Base-by-base conservation (phyloP, 1,140 invertebrate genomes). In the Eumaeus atala region DNA sequence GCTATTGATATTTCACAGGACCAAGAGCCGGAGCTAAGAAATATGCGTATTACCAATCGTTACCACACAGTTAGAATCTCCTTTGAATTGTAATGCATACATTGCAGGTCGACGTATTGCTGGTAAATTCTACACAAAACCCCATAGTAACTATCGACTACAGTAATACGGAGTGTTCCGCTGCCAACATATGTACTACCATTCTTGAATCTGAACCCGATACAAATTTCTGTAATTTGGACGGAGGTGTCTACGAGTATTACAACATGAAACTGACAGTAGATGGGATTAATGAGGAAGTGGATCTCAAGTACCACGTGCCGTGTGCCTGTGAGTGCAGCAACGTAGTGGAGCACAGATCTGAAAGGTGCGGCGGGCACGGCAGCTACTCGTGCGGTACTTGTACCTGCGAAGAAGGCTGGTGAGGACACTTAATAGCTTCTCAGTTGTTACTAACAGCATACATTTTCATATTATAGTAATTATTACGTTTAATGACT, bases 381-480 rank as follows among this genome's bases (percentile, higher is more conserved):
- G 92, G 92, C 9, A 87, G 84, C 12, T 85, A 89, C 12, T 85
- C 90, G 44, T 95, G 94, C 75, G 94, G 94, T 18, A 86, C 93
- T n/a, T 96, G 95, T 68, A 84, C 87, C 9, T 96, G 95, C 72
- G 72, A 91, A 37, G 67, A 83, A 0, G 88, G 87, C 52, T 91
- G 89, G 77, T 92, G 92, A 44, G 40, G 1, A 68, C 93, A 3
- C 21, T n/a, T n/a, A n/a, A n/a, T n/a, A 28, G 37, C 17, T 42
- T 42, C 14, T n/a, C n/a, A n/a, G n/a, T n/a, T n/a, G n/a, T n/a
- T n/a, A n/a, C n/a, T n/a, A n/a, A n/a, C n/a, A n/a, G n/a, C n/a
- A n/a, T n/a, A n/a, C n/a, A n/a, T n/a, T n/a, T n/a, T n/a, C n/a
- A n/a, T n/a, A n/a, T n/a, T n/a, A n/a, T n/a, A n/a, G n/a, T n/a